phyloP scores from a whole-genome alignment of 1,140 invertebrate species.

The Asbolus verrucosus region DNA sequence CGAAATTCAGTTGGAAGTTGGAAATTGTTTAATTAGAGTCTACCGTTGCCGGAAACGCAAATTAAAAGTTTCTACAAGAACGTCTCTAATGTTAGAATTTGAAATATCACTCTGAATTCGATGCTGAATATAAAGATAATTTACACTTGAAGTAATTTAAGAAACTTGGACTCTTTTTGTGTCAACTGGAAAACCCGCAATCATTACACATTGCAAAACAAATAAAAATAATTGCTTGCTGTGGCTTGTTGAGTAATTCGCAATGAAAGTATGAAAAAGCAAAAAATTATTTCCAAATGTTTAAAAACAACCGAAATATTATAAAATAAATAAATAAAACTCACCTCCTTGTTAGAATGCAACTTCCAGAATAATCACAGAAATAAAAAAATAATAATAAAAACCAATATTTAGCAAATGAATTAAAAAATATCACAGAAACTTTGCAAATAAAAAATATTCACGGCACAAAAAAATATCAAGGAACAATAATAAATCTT shows the following conservation, averaged over 20 bases:
- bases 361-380: conserved; percentile 3
- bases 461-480: conserved; percentile 27
- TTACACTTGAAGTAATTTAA: too few species aligned
- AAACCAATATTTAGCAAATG: background rate
- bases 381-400: background rate
- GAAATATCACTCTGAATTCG: too few species aligned
- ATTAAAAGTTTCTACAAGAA: background rate
- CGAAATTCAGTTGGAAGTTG: background rate
- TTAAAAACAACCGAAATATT: too few species aligned
- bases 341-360: conserved; percentile 23
- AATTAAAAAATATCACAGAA: conserved; percentile 26
- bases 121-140: too few species aligned
- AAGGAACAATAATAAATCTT: conserved; percentile 9
- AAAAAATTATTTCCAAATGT: too few species aligned
- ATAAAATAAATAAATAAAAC: background rate
- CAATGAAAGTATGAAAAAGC: too few species aligned
- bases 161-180: too few species aligned
- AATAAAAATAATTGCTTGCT: too few species aligned
- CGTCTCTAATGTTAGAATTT: too few species aligned
- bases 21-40: conserved; percentile 3
- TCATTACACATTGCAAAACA: too few species aligned
- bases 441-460: conserved; percentile 19
- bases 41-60: background rate
- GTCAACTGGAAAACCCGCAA: too few species aligned
- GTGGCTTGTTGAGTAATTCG: too few species aligned